Evolutionary conservation across 2,797 vertebrate species (phyloP), one percentile per base, ranked within the genome.

Genomic region (Gorsachius magnificus): DNA sequence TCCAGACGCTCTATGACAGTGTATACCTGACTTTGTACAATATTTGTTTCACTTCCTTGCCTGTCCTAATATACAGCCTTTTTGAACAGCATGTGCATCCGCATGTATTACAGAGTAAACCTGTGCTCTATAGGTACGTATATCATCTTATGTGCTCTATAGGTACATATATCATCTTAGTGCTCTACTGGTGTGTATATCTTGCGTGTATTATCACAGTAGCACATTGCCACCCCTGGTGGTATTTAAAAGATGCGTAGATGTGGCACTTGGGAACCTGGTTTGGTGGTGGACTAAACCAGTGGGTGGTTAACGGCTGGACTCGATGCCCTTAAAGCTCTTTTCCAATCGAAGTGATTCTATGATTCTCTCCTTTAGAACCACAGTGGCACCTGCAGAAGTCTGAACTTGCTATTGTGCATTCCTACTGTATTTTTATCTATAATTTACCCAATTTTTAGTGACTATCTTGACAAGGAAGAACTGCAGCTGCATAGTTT

Each of bases 1-100:
- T 94, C 56, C 97, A 99, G 99, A 99, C 99, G 11, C 98, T 99
- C 58, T 99, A 99, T 96, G 99, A 99, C 98, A 99, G 99, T 95
- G 99, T 99, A 79, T 99, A 99, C 97, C 98, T 99, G 98, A 99
- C 99, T 96, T 99, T 99, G 96, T 99, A 99, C 98, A 99, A 99
- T 98, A 99, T 99, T 98, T 99, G 99, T 99, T 99, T 99, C 98
- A 99, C 99, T 95, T 99, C 99, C 79, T 97, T 99, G 97, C 99
- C 99, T 98, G 99, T 99, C 97, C 99, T 99, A 96, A 98, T 99
- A 92, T 99, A 99, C 98, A 99, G 99, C 98, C 98, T 99, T 86
- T 99, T 99, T 98, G 99, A 99, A 96, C 99, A 99, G 98, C 99
- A 99, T 96, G 98, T 99, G 95, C 99, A 99, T 94, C 99, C 99